Evolutionary conservation across 2,888 invertebrate genomes (phyloP).

Genomic region (Athalia circularis): DNA sequence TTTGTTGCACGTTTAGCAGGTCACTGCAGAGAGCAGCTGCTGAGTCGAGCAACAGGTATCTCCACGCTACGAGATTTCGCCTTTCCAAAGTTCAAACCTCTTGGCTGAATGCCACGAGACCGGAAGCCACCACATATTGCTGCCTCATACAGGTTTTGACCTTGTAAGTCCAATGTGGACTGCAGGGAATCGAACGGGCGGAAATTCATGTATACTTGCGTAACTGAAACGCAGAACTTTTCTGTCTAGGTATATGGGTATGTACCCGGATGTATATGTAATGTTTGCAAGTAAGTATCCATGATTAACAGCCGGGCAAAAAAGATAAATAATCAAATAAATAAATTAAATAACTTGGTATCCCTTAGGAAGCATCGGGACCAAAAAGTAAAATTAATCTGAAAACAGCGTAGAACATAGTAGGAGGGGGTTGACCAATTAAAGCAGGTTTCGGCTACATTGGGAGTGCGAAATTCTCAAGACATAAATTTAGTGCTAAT

Average conservation of each 20-base stretch:
- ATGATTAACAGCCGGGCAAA: not conserved
- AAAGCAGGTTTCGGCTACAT: not conserved
- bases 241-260: not conserved
- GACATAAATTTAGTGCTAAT: slow-evolving; percentile 32
- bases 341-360: slow-evolving; percentile 17
- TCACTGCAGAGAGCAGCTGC: not conserved
- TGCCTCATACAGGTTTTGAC: slow-evolving; percentile 3
- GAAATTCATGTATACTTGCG: too few species aligned
- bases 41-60: slow-evolving; percentile 41
- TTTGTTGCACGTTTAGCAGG: slow-evolving; percentile 30
- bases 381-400: not conserved
- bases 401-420: not conserved
- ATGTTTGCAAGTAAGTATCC: too few species aligned
- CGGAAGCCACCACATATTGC: not conserved
- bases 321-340: slow-evolving; percentile 8
- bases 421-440: not conserved
- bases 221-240: not conserved
- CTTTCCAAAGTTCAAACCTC: slow-evolving; percentile 25
- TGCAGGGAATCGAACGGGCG: not conserved
- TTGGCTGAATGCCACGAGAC: slow-evolving; percentile 31
- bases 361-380: not conserved
- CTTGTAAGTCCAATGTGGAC: not conserved
- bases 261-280: not conserved
- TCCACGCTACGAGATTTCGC: slow-evolving; percentile 37
- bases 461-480: slow-evolving; percentile 13